phyloP scores from a whole-genome alignment of 1,140 invertebrate genomes.

The Meteorus sp. region DNA sequence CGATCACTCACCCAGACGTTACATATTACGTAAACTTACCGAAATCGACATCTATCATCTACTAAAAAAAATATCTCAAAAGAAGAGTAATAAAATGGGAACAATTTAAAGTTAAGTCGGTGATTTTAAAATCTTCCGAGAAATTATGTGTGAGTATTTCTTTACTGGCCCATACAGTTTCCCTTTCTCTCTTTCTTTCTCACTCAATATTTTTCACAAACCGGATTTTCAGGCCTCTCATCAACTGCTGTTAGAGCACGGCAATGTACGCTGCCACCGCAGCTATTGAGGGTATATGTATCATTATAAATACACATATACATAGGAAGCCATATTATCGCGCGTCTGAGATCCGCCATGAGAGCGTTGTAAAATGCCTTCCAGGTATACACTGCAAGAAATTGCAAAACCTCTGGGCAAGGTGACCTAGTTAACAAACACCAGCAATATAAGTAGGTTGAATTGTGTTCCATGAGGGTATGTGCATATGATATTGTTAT shows the following conservation, averaged over 20 bases:
- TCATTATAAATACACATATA: background rate
- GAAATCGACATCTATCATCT: no score
- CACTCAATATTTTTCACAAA: constrained; percentile 28
- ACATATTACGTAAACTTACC: no score
- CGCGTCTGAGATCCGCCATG: background rate
- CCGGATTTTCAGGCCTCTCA: constrained; percentile 25
- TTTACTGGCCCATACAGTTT: no score
- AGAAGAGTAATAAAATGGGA: no score
- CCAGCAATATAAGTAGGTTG: constrained; percentile 6
- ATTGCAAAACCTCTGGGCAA: constrained; percentile 28
- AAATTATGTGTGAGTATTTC: no score
- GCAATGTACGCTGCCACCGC: no score
- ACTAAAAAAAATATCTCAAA: no score
- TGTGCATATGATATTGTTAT: background rate
- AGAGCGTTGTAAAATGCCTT: constrained; percentile 6
- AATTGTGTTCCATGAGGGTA: background rate
- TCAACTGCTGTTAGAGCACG: background rate
- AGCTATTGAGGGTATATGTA: no score
- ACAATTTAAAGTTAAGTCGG: no score
- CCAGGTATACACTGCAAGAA: constrained; percentile 11
- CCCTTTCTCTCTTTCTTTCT: no score
- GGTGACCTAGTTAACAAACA: constrained; percentile 26
- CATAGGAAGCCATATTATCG: background rate
- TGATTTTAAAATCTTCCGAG: no score
- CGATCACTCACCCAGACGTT: no score